Base-by-base conservation (phyloP, 2,888 invertebrate species). In the Cabera pusaria region DNA sequence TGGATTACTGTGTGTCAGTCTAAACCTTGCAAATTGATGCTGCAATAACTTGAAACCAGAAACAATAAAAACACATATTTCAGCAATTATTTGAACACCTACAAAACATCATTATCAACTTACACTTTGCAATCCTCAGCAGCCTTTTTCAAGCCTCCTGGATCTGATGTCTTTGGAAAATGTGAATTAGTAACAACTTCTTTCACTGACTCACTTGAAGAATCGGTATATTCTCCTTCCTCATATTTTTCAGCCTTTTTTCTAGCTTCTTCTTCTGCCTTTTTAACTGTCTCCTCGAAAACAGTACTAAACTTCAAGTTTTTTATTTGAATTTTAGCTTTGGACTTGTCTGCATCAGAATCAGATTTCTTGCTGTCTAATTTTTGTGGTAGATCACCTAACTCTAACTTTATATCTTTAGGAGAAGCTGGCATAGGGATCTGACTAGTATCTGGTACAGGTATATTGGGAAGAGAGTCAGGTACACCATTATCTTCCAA, bases 241-340 rank as follows among this genome's bases (percentile, higher is more conserved):
- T 93, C 93, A 78, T 90, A 90, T 48, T 89, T 89, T 29, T 91
- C 91, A 6, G 90, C 91, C 61, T 89, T 92, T 40, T 89, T 90
- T 38, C 90, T 90, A 8, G 91, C 91, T 57, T 91, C 91, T 50
- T 91, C 91, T 59, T 93, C 92, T 20, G 92, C 91, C 65, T 92
- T 90, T 58, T 92, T 92, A 0, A 93, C 91, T 3, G 92, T 91
- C 49, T 92, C 92, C 56, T 92, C 92, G 74, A 91, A 93, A 8
- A 93, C 91, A 8, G 90, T 77, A 66, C 93, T 93, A 43, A 92
- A 91, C 59, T 93, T 94, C 6, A 93, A 75, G 67, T 93, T 92
- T 66, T 93, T 93, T 44, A 93, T 94, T 56, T 90, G 85, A 54
- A 94, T 94, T 80, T 92, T 93, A 24, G 83, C 72, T 56, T 90